Base-by-base conservation (phyloP, 2,113 vertebrate species). In the Azemiops feae region DNA sequence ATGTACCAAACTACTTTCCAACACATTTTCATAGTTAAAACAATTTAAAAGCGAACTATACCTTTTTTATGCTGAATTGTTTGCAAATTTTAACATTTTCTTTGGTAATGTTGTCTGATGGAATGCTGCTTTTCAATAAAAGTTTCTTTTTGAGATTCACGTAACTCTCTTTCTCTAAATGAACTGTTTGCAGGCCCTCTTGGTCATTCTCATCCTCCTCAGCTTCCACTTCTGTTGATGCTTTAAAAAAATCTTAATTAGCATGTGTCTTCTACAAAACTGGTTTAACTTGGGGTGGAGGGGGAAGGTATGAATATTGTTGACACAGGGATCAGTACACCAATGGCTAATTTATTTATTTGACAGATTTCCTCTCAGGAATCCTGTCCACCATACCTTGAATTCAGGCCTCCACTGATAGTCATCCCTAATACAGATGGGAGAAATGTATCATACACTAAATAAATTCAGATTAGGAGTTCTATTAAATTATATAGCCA, bases 131-230 rank as follows among this genome's bases (percentile, higher is more conserved):
- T 96, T 96, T 98, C 92, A 91, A 98, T 93, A 97, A 97, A 96
- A 98, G 98, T 95, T 97, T 98, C 97, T 98, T 99, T 96, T 98
- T 98, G 94, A 99, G 97, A 94, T 98, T 98, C 95, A 98, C 98
- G 0, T 99, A 99, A 95, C 99, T 99, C 96, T 99, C 99, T 0
- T 94, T 98, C 96, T 99, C 98, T 53, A 99, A 96, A 25, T 97
- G 94, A 90, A 99, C 96, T n/a, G 96, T 94, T 58, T 96, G 93
- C 23, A 97, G 96, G 1, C 97, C 95, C 1, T 97, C 96, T 11
- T 98, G 97, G 3, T 98, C 97, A n/a, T 98, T 97, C 45, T 98
- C 97, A 43, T 96, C 96, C 69, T 97, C 96, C 85, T 95, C 97
- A 45, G 89, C 92, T 30, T 97, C 96, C 90, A 95, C 91, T 69